Evolutionary conservation across 2,113 vertebrate species (phyloP).

Genomic region (Ctenomys sociabilis): DNA sequence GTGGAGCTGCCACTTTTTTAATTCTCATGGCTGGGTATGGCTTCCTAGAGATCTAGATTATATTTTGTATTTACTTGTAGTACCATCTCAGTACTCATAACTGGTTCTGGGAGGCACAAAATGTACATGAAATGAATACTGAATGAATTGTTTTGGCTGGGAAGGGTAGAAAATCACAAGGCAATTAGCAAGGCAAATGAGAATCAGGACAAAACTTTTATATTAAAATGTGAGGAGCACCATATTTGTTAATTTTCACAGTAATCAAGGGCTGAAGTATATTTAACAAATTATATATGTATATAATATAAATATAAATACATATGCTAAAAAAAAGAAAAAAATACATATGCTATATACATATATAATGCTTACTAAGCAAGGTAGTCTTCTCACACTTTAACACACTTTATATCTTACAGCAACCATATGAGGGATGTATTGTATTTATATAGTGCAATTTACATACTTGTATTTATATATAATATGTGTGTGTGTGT

Average conservation of each 20-base stretch:
- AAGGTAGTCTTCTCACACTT: constrained; percentile 9
- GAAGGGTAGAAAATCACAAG: not conserved
- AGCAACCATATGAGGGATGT: not conserved
- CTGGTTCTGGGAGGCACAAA: not conserved
- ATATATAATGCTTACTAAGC: not conserved
- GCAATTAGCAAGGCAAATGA: not conserved
- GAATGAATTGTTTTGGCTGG: not conserved
- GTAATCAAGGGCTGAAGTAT: not conserved
- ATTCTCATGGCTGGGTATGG: not conserved
- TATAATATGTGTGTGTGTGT: too few species aligned
- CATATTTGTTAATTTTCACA: not conserved
- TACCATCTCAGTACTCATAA: not conserved
- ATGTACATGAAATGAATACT: not conserved
- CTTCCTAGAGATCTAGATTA: not conserved
- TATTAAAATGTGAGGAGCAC: not conserved
- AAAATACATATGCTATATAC: too few species aligned
- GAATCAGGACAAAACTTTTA: not conserved
- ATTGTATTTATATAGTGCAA: not conserved
- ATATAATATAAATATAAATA: not conserved
- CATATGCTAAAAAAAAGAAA: too few species aligned
- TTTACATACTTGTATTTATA: too few species aligned
- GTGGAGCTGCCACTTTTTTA: not conserved
- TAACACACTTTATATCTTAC: not conserved
- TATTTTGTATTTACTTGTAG: not conserved
- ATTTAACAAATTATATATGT: not conserved